Evolutionary conservation across 2,888 invertebrate species (phyloP), one percentile per base, ranked within the genome.

Genomic region (Lycophotia porphyrea): DNA sequence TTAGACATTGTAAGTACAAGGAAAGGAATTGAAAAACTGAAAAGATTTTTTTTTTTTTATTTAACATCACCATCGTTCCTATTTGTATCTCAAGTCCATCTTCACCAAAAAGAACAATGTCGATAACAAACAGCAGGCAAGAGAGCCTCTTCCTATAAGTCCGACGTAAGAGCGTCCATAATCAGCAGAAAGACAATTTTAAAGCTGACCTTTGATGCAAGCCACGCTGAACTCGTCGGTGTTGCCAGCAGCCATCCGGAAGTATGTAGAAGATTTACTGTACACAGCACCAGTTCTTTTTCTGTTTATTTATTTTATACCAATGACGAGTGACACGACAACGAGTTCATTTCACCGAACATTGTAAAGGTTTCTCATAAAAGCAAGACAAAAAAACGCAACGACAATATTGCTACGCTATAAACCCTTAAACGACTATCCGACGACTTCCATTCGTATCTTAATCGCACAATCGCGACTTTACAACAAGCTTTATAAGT

Each of bases 401-500:
- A 44, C 24, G 11, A 27, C 58, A 76, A 47, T 67, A 67, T 76
- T 63, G 64, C 44, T 39, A 15, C 42, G 11, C 15, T 18, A 31
- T 47, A 42, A 63, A 64, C 18, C 42, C 15, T 2, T 39, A 61
- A 27, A 47, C 0, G 24, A 63, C 24, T 5, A n/a, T 24, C 7
- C 7, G 24, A 27, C 27, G 52, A 39, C n/a, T 67, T 72, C 8
- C 21, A 27, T 66, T 15, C 39, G 34, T 27, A 49, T 67, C 49
- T 34, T 66, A 71, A 80, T 80, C 69, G 60, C 44, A 68, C 27
- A 65, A 39, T 71, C 70, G 73, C 52, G 7, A 76, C 49, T 84
- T 39, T 18, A 44, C 5, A 24, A 44, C 49, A 36, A 24, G 31
- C 58, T 69, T 75, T 81, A 78, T 1, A 60, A 42, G 21, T 49